phyloP scores from a whole-genome alignment of 2,113 vertebrate species.

The Nannobrachium achirus region DNA sequence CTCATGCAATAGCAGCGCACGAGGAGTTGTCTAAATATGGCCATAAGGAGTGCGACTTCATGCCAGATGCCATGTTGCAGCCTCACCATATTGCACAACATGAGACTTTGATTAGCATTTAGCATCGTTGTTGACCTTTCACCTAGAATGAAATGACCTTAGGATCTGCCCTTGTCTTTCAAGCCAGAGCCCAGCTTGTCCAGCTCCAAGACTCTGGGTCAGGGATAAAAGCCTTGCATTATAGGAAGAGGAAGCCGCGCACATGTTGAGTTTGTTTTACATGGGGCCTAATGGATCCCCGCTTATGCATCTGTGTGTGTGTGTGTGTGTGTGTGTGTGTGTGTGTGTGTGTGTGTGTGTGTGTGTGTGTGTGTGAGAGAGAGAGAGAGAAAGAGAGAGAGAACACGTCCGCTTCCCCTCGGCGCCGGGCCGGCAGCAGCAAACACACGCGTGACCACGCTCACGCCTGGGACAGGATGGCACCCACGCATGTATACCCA shows the following conservation, averaged over 20 bases:
- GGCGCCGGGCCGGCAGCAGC: slow-evolving; percentile 16
- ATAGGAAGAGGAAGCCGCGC: slow-evolving; percentile 71
- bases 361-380: no score
- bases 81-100: no score
- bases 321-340: no score
- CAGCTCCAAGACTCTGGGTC: slow-evolving; percentile 53
- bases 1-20: no score
- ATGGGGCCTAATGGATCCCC: slow-evolving; percentile 72
- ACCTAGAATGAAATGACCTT: slow-evolving; percentile 55
- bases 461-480: slow-evolving; percentile 58
- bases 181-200: slow-evolving; percentile 35
- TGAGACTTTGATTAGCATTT: slow-evolving; percentile 20
- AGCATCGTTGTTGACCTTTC: slow-evolving; percentile 54
- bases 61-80: no score
- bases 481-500: slow-evolving; percentile 55
- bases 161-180: slow-evolving; percentile 51
- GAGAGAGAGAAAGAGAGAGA: neutral
- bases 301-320: slow-evolving; percentile 64
- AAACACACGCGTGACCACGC: slow-evolving; percentile 55
- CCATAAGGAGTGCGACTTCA: no score
- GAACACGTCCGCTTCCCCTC: slow-evolving; percentile 60
- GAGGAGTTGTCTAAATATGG: no score
- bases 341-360: no score
- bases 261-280: slow-evolving; percentile 76
- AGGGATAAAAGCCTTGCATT: slow-evolving; percentile 59